These are phyloP conservation scores for Elanoides forficatus DNA, from an alignment of 2,113 vertebrate genomes.

Conservation along the genomic window DNA sequence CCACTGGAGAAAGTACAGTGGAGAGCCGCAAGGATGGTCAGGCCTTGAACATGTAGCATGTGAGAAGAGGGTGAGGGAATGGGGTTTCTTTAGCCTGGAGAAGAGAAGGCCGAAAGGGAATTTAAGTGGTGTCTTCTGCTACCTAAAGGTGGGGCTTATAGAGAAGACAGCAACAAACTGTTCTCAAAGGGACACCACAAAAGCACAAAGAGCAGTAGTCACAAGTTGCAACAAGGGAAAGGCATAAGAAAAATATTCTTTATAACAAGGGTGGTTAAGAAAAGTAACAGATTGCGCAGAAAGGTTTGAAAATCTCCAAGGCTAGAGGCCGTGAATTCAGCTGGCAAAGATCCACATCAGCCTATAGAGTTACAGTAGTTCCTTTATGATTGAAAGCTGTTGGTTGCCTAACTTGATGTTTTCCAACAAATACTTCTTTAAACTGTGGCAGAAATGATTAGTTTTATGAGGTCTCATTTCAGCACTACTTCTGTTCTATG, in stretches of 20 bases:
- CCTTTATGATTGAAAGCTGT: not conserved
- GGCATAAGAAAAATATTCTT: not conserved
- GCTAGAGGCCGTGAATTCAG: not conserved
- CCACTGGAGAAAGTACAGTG: not conserved
- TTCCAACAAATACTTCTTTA: not conserved
- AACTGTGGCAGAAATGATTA: not conserved
- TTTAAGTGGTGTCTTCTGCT: not conserved
- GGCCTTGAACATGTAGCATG: accelerated
- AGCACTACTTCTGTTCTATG: not conserved
- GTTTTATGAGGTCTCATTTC: not conserved
- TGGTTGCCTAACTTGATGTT: not conserved
- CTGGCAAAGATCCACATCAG: not conserved
- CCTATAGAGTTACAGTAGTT: not conserved
- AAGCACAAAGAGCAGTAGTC: not conserved
- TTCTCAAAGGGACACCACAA: not conserved
- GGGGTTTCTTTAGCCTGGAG: not conserved
- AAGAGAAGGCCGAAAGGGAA: not conserved
- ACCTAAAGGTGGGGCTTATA: not conserved
- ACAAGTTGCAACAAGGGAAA: not conserved
- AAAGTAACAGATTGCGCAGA: not conserved
- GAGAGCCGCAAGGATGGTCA: not conserved
- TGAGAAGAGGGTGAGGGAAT: not conserved
- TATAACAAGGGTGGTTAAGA: not conserved
- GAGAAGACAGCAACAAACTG: not conserved
- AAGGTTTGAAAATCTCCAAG: not conserved